Evolutionary conservation across 2,888 invertebrate species (phyloP).

Genomic region (Oithona nana): DNA sequence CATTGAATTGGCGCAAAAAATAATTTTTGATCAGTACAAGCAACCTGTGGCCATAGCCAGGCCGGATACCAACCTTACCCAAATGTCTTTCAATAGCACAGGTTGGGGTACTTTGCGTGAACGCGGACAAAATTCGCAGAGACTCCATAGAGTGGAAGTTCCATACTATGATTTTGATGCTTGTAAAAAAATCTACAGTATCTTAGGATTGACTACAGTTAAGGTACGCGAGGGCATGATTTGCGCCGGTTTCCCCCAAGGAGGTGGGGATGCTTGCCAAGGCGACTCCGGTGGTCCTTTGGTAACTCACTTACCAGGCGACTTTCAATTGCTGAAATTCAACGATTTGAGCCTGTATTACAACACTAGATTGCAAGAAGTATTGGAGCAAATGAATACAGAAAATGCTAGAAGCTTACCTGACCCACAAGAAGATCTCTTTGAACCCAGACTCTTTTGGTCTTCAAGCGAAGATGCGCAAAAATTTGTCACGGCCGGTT

Average conservation of each 20-base stretch:
- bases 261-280: constrained; percentile 6
- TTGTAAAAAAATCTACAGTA: neutral
- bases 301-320: neutral
- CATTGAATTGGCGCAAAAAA: neutral
- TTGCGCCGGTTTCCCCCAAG: neutral
- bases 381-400: neutral
- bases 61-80: neutral
- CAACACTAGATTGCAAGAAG: neutral
- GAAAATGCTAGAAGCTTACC: too few species aligned
- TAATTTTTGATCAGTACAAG: constrained; percentile 1
- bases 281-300: neutral
- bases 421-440: too few species aligned
- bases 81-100: neutral
- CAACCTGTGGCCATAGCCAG: neutral
- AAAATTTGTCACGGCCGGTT: neutral
- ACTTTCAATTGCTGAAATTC: neutral
- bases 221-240: neutral
- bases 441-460: neutral
- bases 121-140: neutral
- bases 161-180: neutral
- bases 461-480: neutral
- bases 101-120: neutral
- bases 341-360: neutral
- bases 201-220: neutral
- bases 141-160: neutral